Evolutionary conservation across 2,113 vertebrate species (phyloP), one percentile per base, ranked within the genome.

Genomic region (Mus pahari): DNA sequence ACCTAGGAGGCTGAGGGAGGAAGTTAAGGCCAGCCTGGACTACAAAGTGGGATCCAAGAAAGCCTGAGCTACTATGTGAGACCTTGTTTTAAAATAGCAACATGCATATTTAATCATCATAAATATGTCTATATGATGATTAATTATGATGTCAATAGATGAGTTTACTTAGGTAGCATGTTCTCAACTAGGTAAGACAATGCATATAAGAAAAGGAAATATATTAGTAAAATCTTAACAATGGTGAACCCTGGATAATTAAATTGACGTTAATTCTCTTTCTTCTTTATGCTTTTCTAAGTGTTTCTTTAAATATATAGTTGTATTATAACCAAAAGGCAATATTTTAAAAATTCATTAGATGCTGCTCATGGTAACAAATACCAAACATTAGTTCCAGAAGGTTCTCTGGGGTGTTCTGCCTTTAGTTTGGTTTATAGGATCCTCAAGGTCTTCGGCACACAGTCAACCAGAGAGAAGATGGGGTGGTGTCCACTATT

Each of bases 211-310:
- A 53, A 60, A 84, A 94, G 58, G 53, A 60, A 74, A 94, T 84
- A 95, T 81, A 73, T 26, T 24, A 62, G 48, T 20, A 33, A 96
- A 96, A 91, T 79, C 55, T 73, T 84, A 81, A 91, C 22, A 86
- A 60, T 66, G 77, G 39, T 71, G 45, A 91, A 17, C 73, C 88
- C 50, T 95, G 50, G 36, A 33, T 73, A 83, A 94, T 64, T 75
- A 91, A 84, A 92, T 22, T 81, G 55, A 79, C 22, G 20, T 31
- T 55, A 71, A 82, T n/a, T 48, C 53, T 84, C 70, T 89, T 90
- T 81, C 36, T 95, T 82, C 66, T 90, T 91, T 58, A 66, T 58
- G 39, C 22, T 93, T 96, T 96, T 87, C 71, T 64, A 22, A n/a
- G 26, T 90, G 60, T 93, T 96, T 89, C 78, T 87, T 0, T 60